Evolutionary conservation across 2,797 vertebrate species (phyloP), one percentile per base, ranked within the genome.

Genomic region (Serranus cabrilla): DNA sequence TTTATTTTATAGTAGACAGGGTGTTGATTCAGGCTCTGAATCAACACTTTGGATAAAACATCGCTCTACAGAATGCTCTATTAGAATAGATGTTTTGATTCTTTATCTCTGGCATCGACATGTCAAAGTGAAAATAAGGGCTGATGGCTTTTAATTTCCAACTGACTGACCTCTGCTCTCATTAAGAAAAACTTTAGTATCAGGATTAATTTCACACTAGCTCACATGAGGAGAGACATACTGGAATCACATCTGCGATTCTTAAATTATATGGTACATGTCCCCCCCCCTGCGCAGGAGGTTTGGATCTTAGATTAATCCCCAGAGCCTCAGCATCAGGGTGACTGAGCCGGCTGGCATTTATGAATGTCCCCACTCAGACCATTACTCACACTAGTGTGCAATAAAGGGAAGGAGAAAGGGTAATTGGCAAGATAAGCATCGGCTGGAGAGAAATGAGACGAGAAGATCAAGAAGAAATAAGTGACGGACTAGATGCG

Each of bases 361-460:
- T 77, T 85, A 83, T 84, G 43, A 71, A 74, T 68, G 73, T 68
- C 71, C 65, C 52, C n/a, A 34, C 68, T 79, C 80, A 81, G 51
- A 63, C 78, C 81, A 89, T 92, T 89, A 84, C 78, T 89, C 58
- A 61, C 68, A 76, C 47, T 57, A 63, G 57, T 69, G 79, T 67
- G 64, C 71, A 63, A 61, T 50, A 85, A 79, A 71, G 71, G 78
- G 52, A 63, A 81, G 75, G 71, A 70, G 39, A 78, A 83, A 72
- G 76, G 74, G 62, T 88, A 86, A 91, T 85, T 82, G 86, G 55
- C 73, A 78, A 76, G 87, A 91, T 82, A 78, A 76, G 77, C 70
- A 86, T 83, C 27, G 14, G 62, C 71, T 68, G 49, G 67, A 60
- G 65, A 54, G 51, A 66, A 67, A 67, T 54, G 52, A 69, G 27